Evolutionary conservation across 2,113 vertebrate species (phyloP).

Genomic region (Macroglossus sobrinus): DNA sequence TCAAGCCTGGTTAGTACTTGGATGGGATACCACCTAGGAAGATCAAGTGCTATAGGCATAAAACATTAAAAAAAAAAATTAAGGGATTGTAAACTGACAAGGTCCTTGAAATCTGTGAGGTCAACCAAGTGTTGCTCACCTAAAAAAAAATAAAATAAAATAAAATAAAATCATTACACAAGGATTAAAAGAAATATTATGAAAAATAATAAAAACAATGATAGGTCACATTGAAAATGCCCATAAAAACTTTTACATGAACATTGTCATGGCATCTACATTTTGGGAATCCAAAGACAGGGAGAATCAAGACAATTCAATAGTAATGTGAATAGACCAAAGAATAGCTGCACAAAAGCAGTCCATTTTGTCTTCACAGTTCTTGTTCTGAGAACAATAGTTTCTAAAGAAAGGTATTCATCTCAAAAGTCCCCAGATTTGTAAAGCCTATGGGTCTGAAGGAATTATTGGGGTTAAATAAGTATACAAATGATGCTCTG

Average conservation of each 20-base stretch:
- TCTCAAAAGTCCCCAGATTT: background rate
- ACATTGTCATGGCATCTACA: background rate
- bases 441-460: background rate
- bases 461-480: background rate
- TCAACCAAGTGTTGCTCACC: too few species aligned
- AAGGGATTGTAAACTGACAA: too few species aligned
- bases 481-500: background rate
- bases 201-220: background rate
- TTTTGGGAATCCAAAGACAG: background rate
- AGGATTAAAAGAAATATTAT: background rate
- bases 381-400: background rate
- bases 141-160: too few species aligned
- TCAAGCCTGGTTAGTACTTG: too few species aligned
- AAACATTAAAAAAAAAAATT: too few species aligned
- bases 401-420: background rate
- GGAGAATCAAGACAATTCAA: background rate
- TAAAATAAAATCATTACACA: background rate
- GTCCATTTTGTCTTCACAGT: background rate
- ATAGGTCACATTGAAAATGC: background rate
- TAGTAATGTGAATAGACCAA: background rate
- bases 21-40: too few species aligned
- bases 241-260: background rate
- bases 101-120: too few species aligned
- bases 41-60: too few species aligned
- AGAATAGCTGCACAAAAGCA: background rate